Evolutionary conservation across 2,797 vertebrate species (phyloP), one percentile per base, ranked within the genome.

Genomic region (Trichosurus vulpecula): DNA sequence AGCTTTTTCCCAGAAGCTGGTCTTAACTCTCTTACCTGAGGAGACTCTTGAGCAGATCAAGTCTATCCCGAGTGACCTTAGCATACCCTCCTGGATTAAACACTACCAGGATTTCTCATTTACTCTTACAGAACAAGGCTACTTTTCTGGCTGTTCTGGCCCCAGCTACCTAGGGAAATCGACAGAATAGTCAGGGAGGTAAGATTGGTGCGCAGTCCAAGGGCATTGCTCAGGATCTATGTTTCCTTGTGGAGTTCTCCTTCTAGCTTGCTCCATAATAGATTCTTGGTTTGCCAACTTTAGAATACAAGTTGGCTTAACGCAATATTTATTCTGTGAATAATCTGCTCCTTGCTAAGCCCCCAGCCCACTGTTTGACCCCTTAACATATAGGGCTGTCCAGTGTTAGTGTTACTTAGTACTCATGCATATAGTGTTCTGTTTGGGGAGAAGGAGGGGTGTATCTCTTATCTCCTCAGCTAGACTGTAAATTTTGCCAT

Each of bases 21-120:
- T 41, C 61, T 93, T 53, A 93, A 91, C 30, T 90, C 31, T 90
- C 54, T 95, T 94, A 66, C 54, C 57, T 90, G 61, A 55, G 91
- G 58, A 58, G 52, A 3, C 41, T 92, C 4, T 16, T 9, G 52
- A 66, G 93, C 52, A 92, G 52, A 91, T 31, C 81, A 35, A 25
- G 74, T 47, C 8, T 81, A 81, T 81, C 74, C 41, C 22, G 35
- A 87, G 30, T 92, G 56, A 90, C 47, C 74, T 81, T 81, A 81
- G 74, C 74, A 25, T 81, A 47, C 74, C 74, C 41, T 81, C 22
- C 41, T 81, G 74, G 41, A 81, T 81, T 81, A 81, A 81, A 81
- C 41, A 54, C 90, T 53, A 53, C 52, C 29, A 53, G 90, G 51
- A 31, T 53, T 90, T 52, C 53, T 81, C 74, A 54, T 90, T 53